Evolutionary conservation across 2,888 invertebrate species (phyloP).

Genomic region (Lissocephala sabroskyi): DNA sequence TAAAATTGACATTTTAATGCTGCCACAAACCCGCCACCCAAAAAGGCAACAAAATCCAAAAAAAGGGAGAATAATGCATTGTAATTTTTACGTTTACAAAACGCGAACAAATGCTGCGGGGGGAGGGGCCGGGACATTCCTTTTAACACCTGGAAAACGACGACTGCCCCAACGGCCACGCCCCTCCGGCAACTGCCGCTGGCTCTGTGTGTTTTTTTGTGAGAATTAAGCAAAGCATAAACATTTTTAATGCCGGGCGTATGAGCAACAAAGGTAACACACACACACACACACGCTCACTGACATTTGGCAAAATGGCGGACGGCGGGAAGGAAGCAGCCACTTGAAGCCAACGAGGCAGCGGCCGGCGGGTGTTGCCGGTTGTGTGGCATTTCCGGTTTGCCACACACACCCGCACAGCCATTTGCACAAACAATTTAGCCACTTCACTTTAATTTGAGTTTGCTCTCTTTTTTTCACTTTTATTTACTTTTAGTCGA

Average conservation of each 20-base stretch:
- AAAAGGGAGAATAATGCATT: neutral
- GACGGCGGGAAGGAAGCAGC: conserved; percentile 8
- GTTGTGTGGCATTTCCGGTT: conserved; percentile 39
- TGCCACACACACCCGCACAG: conserved; percentile 16
- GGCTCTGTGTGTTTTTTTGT: neutral
- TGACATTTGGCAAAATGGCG: conserved; percentile 23
- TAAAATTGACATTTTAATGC: conserved; percentile 26
- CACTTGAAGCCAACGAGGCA: conserved; percentile 36
- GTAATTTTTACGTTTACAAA: too few species aligned
- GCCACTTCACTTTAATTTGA: neutral
- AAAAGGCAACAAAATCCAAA: neutral
- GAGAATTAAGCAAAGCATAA: conserved; percentile 29
- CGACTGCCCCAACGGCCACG: too few species aligned
- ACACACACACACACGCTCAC: neutral
- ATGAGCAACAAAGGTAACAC: conserved; percentile 22
- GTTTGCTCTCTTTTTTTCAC: neutral
- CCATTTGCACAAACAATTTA: conserved; percentile 6
- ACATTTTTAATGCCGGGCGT: conserved; percentile 34
- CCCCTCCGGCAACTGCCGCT: too few species aligned
- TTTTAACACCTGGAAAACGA: too few species aligned
- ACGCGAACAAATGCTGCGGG: neutral
- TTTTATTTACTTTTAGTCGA: too few species aligned
- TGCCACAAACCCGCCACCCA: neutral
- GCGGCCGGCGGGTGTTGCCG: conserved; percentile 10
- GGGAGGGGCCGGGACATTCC: neutral